These are phyloP conservation scores for Cheilosia vernalis DNA, from an alignment of 2,888 invertebrate species.

Conservation along the genomic window DNA sequence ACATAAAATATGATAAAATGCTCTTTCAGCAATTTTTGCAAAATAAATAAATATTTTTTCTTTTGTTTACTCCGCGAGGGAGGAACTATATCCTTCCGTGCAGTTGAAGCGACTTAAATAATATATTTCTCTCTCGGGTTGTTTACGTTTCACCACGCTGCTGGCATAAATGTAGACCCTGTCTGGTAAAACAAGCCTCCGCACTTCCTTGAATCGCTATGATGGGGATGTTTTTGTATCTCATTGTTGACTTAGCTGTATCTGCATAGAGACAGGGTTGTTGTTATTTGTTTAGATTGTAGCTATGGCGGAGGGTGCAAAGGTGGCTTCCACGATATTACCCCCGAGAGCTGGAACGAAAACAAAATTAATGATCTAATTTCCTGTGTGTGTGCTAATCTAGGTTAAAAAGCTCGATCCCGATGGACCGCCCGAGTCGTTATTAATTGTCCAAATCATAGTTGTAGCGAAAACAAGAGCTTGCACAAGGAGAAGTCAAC, in stretches of 20 bases:
- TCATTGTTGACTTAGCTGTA: slow-evolving; percentile 9
- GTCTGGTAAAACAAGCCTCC: slow-evolving; percentile 38
- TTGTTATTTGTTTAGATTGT: slow-evolving; percentile 19
- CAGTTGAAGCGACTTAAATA: slow-evolving; percentile 45
- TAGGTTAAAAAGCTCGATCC: slow-evolving; percentile 55
- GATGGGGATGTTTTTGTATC: slow-evolving; percentile 31
- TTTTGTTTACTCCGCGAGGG: slow-evolving; percentile 58
- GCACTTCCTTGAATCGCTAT: slow-evolving; percentile 14
- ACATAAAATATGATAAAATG: slow-evolving; percentile 58
- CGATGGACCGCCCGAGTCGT: slow-evolving; percentile 39
- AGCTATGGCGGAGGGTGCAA: slow-evolving; percentile 14
- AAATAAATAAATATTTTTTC: slow-evolving; percentile 50
- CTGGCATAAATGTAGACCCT: slow-evolving; percentile 19
- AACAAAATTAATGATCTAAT: slow-evolving; percentile 44
- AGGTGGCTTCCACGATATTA: slow-evolving; percentile 52
- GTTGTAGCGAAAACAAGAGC: slow-evolving; percentile 49
- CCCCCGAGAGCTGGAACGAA: slow-evolving; percentile 24
- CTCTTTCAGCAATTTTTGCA: slow-evolving; percentile 23
- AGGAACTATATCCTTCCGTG: slow-evolving; percentile 31
- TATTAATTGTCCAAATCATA: slow-evolving; percentile 52
- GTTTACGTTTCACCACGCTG: slow-evolving; percentile 51
- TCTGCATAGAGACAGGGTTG: background rate
- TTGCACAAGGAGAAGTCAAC: slow-evolving; percentile 61
- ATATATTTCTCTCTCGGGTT: slow-evolving; percentile 16
- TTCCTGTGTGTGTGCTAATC: slow-evolving; percentile 38